Conservation (phyloP, 2,113 vertebrate species). For the Vulpes lagopus region DNA sequence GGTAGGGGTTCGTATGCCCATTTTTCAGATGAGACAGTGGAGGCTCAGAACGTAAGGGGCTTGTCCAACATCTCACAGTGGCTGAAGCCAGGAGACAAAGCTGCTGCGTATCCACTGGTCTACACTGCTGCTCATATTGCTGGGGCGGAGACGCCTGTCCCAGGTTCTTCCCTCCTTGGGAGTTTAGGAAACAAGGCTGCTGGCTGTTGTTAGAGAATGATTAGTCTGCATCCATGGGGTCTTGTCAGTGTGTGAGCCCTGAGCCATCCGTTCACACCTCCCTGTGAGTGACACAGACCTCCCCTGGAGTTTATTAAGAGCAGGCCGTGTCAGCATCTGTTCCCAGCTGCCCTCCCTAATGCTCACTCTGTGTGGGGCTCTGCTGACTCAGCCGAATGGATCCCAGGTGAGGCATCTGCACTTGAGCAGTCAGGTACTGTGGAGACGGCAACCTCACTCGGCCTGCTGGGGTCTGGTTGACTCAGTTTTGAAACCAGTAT, state of each 20-base stretch:
- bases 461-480: not conserved
- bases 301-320: constrained; percentile 44
- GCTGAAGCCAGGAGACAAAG: not conserved
- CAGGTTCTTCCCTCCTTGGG: not conserved
- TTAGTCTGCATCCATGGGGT: not conserved
- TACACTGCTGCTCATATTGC: too few relatives aligned
- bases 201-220: not conserved
- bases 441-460: not conserved
- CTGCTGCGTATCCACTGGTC: not conserved
- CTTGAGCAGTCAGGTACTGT: not conserved
- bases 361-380: not conserved
- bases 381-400: not conserved
- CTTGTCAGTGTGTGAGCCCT: not conserved
- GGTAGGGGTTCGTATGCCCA: not conserved
- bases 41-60: not conserved
- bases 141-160: not conserved
- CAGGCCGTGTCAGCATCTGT: constrained; percentile 44
- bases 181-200: not conserved
- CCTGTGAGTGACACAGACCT: constrained; percentile 38
- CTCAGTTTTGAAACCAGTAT: not conserved
- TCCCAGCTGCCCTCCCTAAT: not conserved
- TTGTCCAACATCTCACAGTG: not conserved
- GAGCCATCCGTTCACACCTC: constrained; percentile 52
- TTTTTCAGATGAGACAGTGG: not conserved
- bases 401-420: not conserved